Conservation (phyloP, 2,888 invertebrate genomes). For the Drosophila pullipes region DNA sequence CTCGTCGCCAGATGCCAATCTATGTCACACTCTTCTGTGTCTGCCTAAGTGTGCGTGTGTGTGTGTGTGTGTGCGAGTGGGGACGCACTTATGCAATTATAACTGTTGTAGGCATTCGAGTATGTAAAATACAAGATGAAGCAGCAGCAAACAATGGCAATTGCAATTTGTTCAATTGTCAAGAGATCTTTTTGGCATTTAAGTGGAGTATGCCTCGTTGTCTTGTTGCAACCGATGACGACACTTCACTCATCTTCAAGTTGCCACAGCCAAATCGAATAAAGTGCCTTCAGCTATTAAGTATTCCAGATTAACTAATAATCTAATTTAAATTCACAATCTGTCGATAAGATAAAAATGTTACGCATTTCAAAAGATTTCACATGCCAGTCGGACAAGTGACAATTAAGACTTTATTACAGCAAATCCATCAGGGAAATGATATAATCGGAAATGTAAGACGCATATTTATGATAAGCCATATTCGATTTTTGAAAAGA, state of each 20-base stretch:
- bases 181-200: conserved; percentile 55
- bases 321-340: conserved; percentile 4
- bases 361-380: background rate
- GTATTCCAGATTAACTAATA: conserved; percentile 27
- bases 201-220: conserved; percentile 41
- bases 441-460: background rate
- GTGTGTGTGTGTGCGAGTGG: conserved; percentile 12
- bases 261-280: conserved; percentile 36
- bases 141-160: conserved; percentile 56
- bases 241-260: conserved; percentile 12
- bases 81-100: conserved; percentile 76
- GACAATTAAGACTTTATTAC: background rate
- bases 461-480: background rate
- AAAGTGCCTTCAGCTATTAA: conserved; percentile 6
- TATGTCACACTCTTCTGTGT: conserved; percentile 44
- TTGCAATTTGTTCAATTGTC: conserved; percentile 68
- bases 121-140: conserved; percentile 50
- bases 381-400: background rate
- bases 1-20: conserved; percentile 46
- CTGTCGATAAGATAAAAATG: conserved; percentile 5
- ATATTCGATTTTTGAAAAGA: background rate
- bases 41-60: background rate
- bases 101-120: conserved; percentile 71
- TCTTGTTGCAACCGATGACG: conserved; percentile 32
- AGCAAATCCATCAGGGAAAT: background rate